Percentiles rank a stretch among this genome's conserved stretches.
Conservation (phyloP, 1,140 invertebrate genomes). For the Littorina saxatilis region DNA sequence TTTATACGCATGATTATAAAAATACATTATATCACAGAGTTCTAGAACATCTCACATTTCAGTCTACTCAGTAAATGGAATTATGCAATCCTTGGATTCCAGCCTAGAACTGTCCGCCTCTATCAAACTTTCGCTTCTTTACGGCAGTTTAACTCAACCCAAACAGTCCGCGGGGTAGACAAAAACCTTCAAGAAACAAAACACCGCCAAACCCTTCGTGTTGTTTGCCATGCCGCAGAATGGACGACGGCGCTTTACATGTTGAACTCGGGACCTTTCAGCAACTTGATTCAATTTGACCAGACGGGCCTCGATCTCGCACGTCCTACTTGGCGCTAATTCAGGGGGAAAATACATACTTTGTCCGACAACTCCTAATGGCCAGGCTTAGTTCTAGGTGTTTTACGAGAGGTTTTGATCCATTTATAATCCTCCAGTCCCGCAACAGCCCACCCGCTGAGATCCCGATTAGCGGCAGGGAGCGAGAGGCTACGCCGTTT, state of each 20-base stretch:
- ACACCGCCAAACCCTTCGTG: background rate
- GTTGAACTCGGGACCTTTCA: background rate
- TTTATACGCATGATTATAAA: too few species aligned
- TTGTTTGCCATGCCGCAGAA: constrained; percentile 15
- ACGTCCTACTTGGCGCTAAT: constrained; percentile 23
- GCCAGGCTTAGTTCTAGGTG: constrained; percentile 18
- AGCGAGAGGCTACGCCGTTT: constrained; percentile 16
- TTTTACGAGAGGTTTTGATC: constrained; percentile 30
- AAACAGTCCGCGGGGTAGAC: too few species aligned
- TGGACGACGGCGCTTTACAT: constrained; percentile 11
- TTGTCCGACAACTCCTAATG: constrained; percentile 35
- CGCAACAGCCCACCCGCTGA: background rate
- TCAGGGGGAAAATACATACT: constrained; percentile 39
- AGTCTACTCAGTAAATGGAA: too few species aligned
- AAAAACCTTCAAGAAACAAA: constrained; percentile 2
- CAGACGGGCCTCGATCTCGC: constrained; percentile 31
- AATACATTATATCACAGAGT: too few species aligned
- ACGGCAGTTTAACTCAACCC: too few species aligned
- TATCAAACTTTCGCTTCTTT: too few species aligned
- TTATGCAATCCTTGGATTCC: too few species aligned
- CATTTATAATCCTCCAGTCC: constrained; percentile 19
- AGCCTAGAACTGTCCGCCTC: too few species aligned
- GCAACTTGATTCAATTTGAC: constrained; percentile 32
- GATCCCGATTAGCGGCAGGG: background rate
- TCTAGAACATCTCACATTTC: too few species aligned